phyloP scores from a whole-genome alignment of 2,888 invertebrate genomes.

The Eurytoma californica region DNA sequence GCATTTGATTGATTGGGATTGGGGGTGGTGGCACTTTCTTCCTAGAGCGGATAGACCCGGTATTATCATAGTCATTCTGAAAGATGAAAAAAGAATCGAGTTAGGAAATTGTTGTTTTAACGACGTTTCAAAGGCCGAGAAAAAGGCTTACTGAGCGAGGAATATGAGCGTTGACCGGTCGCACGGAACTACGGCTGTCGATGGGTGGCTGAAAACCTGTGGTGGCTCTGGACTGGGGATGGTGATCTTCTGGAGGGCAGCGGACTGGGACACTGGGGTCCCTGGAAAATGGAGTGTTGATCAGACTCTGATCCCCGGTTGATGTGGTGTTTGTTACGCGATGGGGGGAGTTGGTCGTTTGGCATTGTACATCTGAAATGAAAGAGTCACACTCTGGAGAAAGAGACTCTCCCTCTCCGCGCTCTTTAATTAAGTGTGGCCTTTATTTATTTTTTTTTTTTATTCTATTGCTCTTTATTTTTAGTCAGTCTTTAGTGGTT shows the following conservation, averaged over 20 bases:
- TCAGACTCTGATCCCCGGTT: constrained; percentile 70
- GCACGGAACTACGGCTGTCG: constrained; percentile 63
- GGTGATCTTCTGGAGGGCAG: constrained; percentile 66
- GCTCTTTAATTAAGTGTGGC: background rate
- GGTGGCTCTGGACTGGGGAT: constrained; percentile 59
- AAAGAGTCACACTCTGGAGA: constrained; percentile 57
- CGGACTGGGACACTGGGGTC: constrained; percentile 72
- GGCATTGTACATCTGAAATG: constrained; percentile 72
- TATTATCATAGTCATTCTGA: constrained; percentile 77
- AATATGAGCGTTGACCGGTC: constrained; percentile 60
- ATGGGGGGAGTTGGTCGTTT: constrained; percentile 74
- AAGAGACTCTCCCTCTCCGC: constrained; percentile 35
- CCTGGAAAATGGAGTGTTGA: constrained; percentile 74
- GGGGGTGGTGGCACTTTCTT: constrained; percentile 72
- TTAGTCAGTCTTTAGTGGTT: background rate
- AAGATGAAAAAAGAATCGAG: constrained; percentile 8
- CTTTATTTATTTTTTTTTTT: constrained; percentile 1
- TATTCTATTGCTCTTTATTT: background rate
- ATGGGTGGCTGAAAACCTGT: constrained; percentile 60
- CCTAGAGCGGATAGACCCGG: constrained; percentile 79
- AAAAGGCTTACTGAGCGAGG: constrained; percentile 68
- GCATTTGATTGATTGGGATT: constrained; percentile 65
- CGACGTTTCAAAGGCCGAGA: background rate
- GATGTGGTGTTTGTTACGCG: constrained; percentile 65
- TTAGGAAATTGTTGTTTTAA: background rate